Evolutionary conservation across 2,113 vertebrate species (phyloP).

Genomic region (Neogale vison): DNA sequence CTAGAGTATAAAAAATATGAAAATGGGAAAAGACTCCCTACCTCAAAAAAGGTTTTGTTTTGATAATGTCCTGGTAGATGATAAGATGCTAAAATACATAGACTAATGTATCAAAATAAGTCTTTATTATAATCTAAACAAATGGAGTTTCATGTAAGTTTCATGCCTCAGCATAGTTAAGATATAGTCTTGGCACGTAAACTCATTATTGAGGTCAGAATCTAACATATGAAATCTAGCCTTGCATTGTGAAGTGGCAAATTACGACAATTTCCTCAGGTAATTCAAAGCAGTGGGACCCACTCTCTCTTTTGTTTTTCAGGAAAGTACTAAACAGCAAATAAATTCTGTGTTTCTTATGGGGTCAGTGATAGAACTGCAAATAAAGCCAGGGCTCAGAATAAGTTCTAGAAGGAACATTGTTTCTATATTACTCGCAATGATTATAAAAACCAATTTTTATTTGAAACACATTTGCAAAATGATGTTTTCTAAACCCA

Average conservation of each 20-base stretch:
- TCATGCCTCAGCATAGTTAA: not conserved
- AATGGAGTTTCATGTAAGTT: not conserved
- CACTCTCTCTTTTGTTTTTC: not conserved
- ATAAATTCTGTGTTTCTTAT: not conserved
- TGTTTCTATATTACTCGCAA: not conserved
- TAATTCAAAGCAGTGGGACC: not conserved
- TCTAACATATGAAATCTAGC: not conserved
- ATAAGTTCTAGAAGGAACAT: not conserved
- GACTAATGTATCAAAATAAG: conserved; percentile 34
- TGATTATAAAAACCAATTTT: not conserved
- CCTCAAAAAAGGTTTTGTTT: conserved; percentile 46
- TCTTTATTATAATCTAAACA: conserved; percentile 32
- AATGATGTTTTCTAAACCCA: not conserved
- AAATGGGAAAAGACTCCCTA: conserved; percentile 66
- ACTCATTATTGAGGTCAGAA: conserved; percentile 6
- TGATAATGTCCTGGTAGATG: not conserved
- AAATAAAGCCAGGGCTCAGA: not conserved
- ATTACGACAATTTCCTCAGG: conserved; percentile 22
- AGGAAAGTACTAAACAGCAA: conserved; percentile 28
- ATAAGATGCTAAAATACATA: conserved; percentile 39
- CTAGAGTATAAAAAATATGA: conserved; percentile 74
- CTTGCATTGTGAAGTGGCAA: not conserved
- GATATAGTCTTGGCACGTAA: conserved; percentile 44
- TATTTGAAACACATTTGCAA: not conserved
- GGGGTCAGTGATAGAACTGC: not conserved